Evolutionary conservation across 2,888 invertebrate genomes (phyloP), one percentile per base, ranked within the genome.

Genomic region (Eubasilissa splendida): DNA sequence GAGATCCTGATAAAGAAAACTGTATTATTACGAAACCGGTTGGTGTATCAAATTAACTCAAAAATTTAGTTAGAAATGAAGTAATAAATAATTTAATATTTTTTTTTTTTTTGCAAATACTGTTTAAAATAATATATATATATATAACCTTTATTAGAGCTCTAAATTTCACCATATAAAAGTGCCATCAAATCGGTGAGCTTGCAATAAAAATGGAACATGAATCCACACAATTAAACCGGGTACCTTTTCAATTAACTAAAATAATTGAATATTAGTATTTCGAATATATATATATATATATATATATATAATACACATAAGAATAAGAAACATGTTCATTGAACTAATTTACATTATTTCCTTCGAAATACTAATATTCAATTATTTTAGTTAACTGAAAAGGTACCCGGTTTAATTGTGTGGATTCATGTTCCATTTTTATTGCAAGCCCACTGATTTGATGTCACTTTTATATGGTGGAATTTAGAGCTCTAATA

Each of bases 111-210:
- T 4, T 42, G 42, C 42, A 42, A 42, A 4, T 42, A 42, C 42
- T 42, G 42, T 42, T 0, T 42, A 1, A 5, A 4, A 42, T 42
- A 4, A 42, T 5, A 42, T 42, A 5, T 42, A 42, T 42, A 42
- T n/a, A n/a, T n/a, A n/a, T n/a, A 77, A 31, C 65, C 77, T 82
- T 82, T 82, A 82, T 77, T 82, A 33, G 79, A 31, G 33, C 68
- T 77, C 74, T 82, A 82, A 82, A 63, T 82, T 76, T 76, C 66
- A 22, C 74, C 66, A 73, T 82, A 82, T 81, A 78, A 77, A 76
- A 80, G 68, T 53, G 65, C 53, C 82, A 58, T 82, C 60, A 82
- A 82, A 82, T 77, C 80, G 76, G 73, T 53, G 79, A 4, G 68
- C 58, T 60, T 54, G 56, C 71, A 63, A 76, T 80, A 80, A 76